A percentile compares a stretch with the other conserved stretches of the same genome.
Conservation (phyloP, 2,113 vertebrate species). For the Agapornis roseicollis region DNA sequence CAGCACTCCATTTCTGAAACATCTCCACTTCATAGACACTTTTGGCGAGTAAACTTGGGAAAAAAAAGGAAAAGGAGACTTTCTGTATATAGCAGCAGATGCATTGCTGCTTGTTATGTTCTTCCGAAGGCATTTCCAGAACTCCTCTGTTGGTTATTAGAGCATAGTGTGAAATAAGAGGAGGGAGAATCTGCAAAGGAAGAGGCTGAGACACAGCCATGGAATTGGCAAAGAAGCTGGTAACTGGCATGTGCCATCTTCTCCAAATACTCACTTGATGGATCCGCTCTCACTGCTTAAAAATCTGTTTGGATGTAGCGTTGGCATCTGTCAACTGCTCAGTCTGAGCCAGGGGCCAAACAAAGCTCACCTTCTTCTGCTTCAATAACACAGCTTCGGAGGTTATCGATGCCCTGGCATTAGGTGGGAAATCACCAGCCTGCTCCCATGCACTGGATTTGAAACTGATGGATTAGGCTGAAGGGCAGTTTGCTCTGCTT, state of each 20-base stretch:
- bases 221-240: not conserved
- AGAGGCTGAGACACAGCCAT: not conserved
- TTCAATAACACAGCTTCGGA: constrained; percentile 52
- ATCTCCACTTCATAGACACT: not conserved
- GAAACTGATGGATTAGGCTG: not conserved
- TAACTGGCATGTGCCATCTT: not conserved
- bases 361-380: constrained; percentile 58
- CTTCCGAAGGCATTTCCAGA: not conserved
- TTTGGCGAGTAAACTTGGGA: not conserved
- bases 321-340: constrained; percentile 28
- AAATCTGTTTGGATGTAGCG: constrained; percentile 40
- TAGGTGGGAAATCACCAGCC: constrained; percentile 14
- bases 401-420: constrained; percentile 43
- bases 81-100: not conserved
- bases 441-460: not conserved
- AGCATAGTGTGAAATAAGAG: not conserved
- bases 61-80: not conserved
- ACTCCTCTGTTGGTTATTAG: not conserved
- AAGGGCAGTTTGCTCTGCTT: not conserved
- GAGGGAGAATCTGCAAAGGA: not conserved
- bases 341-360: constrained; percentile 54
- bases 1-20: not conserved
- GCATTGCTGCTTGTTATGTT: not conserved
- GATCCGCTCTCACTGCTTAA: not conserved
- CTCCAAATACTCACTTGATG: not conserved